A percentile compares a stretch with the other conserved stretches of the same genome.
These are phyloP conservation scores for Tachina fera DNA, from an alignment of 2,888 invertebrate species.

Conservation along the genomic window DNA sequence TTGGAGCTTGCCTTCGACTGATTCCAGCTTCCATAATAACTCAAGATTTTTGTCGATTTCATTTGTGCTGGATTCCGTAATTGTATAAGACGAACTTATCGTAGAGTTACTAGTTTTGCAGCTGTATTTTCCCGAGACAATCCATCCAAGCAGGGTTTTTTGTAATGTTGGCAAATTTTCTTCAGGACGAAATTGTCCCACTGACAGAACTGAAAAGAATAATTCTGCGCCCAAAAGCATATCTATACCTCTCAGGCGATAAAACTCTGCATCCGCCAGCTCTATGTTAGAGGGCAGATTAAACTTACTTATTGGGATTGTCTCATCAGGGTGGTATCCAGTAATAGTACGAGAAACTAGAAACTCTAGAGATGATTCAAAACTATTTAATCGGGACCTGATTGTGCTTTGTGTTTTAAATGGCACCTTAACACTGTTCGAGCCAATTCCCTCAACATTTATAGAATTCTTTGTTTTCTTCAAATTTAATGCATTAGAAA, in stretches of 20 bases:
- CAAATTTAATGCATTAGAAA: constrained; percentile 30
- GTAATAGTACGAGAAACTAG: constrained; percentile 33
- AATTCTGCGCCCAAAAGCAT: too few species aligned
- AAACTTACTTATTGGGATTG: constrained; percentile 24
- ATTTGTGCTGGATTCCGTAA: not conserved
- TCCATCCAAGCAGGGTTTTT: too few species aligned
- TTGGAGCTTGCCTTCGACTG: constrained; percentile 38
- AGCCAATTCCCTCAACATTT: constrained; percentile 30
- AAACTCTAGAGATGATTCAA: constrained; percentile 41
- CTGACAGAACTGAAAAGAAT: constrained; percentile 9
- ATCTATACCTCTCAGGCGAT: too few species aligned
- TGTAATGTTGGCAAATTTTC: too few species aligned
- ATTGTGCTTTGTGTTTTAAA: too few species aligned
- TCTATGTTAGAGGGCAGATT: constrained; percentile 41
- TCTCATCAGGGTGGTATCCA: constrained; percentile 53
- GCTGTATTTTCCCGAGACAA: too few species aligned
- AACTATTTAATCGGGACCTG: constrained; percentile 16
- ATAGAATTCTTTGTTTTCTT: constrained; percentile 13
- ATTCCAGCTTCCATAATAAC: constrained; percentile 37
- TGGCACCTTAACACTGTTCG: not conserved
- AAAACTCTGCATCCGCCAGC: not conserved
- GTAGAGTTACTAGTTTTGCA: too few species aligned
- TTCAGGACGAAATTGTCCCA: not conserved
- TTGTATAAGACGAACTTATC: not conserved
- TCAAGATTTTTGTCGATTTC: constrained; percentile 33